Evolutionary conservation across 2,888 invertebrate genomes (phyloP), one percentile per base, ranked within the genome.

Genomic region (Dyspetes luteomarginatus): DNA sequence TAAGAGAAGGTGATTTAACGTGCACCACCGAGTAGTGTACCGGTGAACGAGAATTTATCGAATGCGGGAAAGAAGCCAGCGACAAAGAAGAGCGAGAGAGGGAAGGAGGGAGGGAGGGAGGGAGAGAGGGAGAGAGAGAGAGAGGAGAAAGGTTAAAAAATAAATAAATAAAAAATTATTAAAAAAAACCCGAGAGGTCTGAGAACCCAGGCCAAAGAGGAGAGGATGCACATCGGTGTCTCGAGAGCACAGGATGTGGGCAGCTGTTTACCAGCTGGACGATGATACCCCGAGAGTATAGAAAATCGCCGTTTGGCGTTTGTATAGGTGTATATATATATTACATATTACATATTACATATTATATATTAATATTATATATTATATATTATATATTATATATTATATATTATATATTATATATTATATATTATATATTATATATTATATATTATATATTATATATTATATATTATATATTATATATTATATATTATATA

Each of bases 211-310:
- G 75, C 76, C 78, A 68, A 78, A 76, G 78, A 86, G 80, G 81
- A 79, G 84, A 86, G 68, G 83, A 78, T 81, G 58, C 64, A 75
- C 52, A 67, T 64, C 45, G 58, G 41, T 56, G 69, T 72, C 69
- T 73, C 68, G 67, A 68, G 88, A 48, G 72, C 36, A 87, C 89
- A 90, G 89, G 89, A 90, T 89, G 89, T 89, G 89, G 89, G 90
- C 91, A 91, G 91, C 91, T 91, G 91, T 89, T 89, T 87, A 90
- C 89, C 91, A 91, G 91, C 91, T 91, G 91, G 90, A 89, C 88
- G 87, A 89, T 86, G 88, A 87, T 87, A 86, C 85, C 82, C 77
- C 79, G 78, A 75, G 82, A n/a, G n/a, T n/a, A 83, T 74, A 78
- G 64, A 75, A 62, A 73, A 71, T 52, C 36, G 55, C 52, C 56